Percentiles rank a stretch among this genome's conserved stretches.
These are phyloP conservation scores for Polymixis lichenea DNA, from an alignment of 2,888 invertebrate species.

Conservation along the genomic window DNA sequence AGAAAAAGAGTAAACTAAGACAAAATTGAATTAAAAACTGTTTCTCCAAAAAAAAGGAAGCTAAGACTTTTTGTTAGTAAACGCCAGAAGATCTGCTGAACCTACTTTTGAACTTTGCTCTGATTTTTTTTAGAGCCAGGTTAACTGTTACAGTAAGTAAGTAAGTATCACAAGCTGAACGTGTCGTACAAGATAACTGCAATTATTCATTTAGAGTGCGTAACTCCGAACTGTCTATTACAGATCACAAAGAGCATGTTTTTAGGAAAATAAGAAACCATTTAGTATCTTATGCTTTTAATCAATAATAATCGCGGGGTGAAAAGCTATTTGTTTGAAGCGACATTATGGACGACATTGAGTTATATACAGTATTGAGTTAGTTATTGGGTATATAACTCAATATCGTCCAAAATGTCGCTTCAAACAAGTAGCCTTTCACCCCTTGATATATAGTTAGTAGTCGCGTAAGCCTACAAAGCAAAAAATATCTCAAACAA, in stretches of 20 bases:
- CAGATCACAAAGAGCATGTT: background rate
- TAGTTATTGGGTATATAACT: too few relatives aligned
- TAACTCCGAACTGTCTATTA: constrained; percentile 29
- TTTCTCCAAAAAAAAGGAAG: too few relatives aligned
- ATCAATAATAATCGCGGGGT: too few relatives aligned
- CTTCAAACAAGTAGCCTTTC: too few relatives aligned
- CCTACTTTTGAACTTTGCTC: constrained; percentile 4
- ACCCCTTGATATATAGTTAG: too few relatives aligned
- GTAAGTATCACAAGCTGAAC: constrained; percentile 31
- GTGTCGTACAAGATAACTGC: constrained; percentile 3
- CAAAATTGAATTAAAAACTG: too few relatives aligned
- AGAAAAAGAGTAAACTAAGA: too few relatives aligned
- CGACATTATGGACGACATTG: too few relatives aligned
- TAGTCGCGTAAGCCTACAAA: background rate
- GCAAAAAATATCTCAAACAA: background rate
- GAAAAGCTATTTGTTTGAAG: too few relatives aligned
- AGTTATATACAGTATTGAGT: too few relatives aligned
- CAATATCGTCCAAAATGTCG: too few relatives aligned
- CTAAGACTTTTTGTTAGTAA: background rate
- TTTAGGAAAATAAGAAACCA: background rate
- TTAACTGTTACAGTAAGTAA: constrained; percentile 10
- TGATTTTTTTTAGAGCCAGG: constrained; percentile 4
- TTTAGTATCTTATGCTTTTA: background rate
- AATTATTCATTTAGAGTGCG: constrained; percentile 20
- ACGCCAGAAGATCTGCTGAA: background rate